Evolutionary conservation across 2,888 invertebrate genomes (phyloP).

Genomic region (Nineta flava): DNA sequence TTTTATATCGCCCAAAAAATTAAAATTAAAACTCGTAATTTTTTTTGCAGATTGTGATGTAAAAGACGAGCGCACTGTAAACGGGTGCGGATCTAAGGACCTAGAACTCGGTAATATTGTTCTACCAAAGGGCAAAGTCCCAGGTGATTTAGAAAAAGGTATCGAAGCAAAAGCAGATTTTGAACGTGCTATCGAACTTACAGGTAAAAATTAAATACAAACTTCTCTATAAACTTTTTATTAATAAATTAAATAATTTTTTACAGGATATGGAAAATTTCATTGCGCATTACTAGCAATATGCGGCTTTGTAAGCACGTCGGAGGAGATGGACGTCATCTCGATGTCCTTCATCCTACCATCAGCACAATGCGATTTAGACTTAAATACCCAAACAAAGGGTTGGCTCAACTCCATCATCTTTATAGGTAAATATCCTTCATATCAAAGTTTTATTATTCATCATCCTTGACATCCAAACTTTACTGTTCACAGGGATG

Average conservation of each 20-base stretch:
- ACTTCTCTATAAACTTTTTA: neutral
- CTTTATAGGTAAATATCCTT: conserved; percentile 32
- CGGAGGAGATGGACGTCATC: conserved; percentile 92
- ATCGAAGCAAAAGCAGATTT: conserved; percentile 64
- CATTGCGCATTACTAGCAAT: conserved; percentile 78
- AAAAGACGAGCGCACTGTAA: conserved; percentile 65
- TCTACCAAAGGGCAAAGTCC: conserved; percentile 33
- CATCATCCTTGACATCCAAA: neutral
- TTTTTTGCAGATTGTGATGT: conserved; percentile 63
- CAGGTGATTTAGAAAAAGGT: conserved; percentile 13
- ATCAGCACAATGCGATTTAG: conserved; percentile 82
- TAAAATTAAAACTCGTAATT: neutral
- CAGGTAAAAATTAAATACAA: conserved; percentile 35
- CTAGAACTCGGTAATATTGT: conserved; percentile 4
- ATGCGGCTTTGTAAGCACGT: conserved; percentile 87
- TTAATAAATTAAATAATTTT: conserved; percentile 1
- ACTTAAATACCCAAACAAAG: conserved; percentile 71
- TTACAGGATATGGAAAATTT: conserved; percentile 68
- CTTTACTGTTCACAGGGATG: conserved; percentile 41
- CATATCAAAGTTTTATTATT: neutral
- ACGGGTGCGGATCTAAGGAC: conserved; percentile 37
- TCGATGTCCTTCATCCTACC: conserved; percentile 90
- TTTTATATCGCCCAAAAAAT: no score
- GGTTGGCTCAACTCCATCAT: conserved; percentile 53
- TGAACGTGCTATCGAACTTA: conserved; percentile 73